Evolutionary conservation across 2,888 invertebrate species (phyloP).

Genomic region (Standfussiana lucernea): DNA sequence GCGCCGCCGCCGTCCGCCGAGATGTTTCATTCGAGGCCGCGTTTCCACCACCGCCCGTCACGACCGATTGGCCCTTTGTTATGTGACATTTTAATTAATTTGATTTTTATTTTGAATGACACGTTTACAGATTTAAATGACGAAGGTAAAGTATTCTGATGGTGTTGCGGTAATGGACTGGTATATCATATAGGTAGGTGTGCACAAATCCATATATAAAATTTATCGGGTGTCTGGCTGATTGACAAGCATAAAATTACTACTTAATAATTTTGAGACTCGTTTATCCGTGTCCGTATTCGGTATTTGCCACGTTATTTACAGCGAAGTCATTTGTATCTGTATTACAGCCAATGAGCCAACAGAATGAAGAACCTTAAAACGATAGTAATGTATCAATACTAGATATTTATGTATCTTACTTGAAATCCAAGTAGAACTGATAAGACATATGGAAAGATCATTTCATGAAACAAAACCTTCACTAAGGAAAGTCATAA

Average conservation of each 20-base stretch:
- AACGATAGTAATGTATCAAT: neutral
- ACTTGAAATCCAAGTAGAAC: neutral
- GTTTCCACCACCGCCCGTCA: constrained; percentile 85
- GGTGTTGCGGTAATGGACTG: constrained; percentile 34
- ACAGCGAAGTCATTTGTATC: neutral
- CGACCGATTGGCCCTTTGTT: constrained; percentile 80
- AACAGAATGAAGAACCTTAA: neutral
- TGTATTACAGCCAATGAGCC: neutral
- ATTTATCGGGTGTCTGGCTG: constrained; percentile 27
- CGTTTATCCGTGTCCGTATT: constrained; percentile 13
- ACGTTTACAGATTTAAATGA: constrained; percentile 77
- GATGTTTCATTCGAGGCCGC: constrained; percentile 81
- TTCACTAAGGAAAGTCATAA: neutral
- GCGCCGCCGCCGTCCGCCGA: constrained; percentile 82
- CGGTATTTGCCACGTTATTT: constrained; percentile 14
- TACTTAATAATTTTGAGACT: constrained; percentile 22
- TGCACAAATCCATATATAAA: neutral
- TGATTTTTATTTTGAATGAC: constrained; percentile 81
- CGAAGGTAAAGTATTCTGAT: constrained; percentile 73
- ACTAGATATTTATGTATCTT: neutral
- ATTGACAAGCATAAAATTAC: constrained; percentile 47
- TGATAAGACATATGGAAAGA: neutral
- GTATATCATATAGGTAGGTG: constrained; percentile 3
- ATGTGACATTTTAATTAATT: constrained; percentile 87
- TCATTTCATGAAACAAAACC: neutral